Evolutionary conservation across 2,797 vertebrate genomes (phyloP).

Genomic region (Lutjanus campechanus): DNA sequence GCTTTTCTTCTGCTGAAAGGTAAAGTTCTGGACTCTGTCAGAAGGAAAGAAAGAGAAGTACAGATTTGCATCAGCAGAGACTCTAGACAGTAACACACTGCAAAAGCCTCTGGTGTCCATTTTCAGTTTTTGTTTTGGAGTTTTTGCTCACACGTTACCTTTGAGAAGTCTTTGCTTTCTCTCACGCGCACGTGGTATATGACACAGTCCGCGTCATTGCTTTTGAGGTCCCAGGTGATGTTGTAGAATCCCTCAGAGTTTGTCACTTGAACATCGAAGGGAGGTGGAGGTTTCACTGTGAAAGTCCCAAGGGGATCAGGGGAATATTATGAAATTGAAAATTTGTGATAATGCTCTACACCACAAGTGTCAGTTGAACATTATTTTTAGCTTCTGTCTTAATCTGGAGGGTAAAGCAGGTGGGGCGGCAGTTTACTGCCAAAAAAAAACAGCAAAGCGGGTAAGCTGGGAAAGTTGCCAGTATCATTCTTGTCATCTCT

Average conservation of each 20-base stretch:
- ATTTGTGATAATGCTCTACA: neutral
- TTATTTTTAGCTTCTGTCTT: constrained; percentile 19
- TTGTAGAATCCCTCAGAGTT: constrained; percentile 52
- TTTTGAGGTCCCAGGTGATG: constrained; percentile 77
- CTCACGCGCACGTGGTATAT: constrained; percentile 72
- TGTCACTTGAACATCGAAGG: constrained; percentile 63
- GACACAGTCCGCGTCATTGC: neutral
- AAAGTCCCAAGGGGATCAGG: neutral
- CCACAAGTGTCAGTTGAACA: constrained; percentile 14
- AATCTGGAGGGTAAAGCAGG: constrained; percentile 5
- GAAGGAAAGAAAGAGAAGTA: neutral
- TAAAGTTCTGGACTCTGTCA: constrained; percentile 31
- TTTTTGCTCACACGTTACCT: constrained; percentile 63
- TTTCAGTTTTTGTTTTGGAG: neutral
- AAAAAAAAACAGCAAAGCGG: neutral
- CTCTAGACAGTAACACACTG: neutral
- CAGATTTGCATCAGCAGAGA: neutral
- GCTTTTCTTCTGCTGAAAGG: neutral
- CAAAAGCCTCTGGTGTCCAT: neutral
- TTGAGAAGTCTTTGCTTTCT: constrained; percentile 16
- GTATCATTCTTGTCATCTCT: neutral
- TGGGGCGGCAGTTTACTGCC: neutral
- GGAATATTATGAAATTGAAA: constrained; percentile 21
- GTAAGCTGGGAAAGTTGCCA: constrained; percentile 13
- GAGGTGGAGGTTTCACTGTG: constrained; percentile 77